Base-by-base conservation (phyloP, 1,140 invertebrate genomes). In the Heliconius congener region DNA sequence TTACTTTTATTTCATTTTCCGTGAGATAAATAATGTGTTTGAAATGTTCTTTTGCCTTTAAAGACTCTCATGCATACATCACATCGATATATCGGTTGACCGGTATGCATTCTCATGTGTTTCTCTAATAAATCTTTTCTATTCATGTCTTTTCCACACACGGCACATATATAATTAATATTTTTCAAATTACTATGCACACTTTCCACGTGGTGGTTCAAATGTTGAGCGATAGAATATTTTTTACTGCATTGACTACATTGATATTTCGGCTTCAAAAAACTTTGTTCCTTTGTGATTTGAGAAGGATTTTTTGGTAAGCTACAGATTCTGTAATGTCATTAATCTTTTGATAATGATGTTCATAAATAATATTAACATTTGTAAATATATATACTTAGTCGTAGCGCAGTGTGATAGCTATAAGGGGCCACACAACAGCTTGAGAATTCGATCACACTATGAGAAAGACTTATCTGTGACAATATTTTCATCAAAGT, bases 51-150 rank as follows among this genome's bases (percentile, higher is more conserved):
- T 73, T 83, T 85, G 9, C 83, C 84, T 81, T 88, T 90, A 72
- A 87, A 90, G 72, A 83, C 79, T 50, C 86, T 77, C 74, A 84
- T 77, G 46, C 87, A 90, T 6, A 86, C 84, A 34, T 88, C 81
- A 37, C 87, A 90, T 13, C 83, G 86, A 71, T 87, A 88, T 30
- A 87, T 81, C 3, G 82, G 82, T 42, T 86, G 84, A 18, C 85
- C 85, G 0, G 83, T 86, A 23, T 90, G 86, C 23, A 74, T 76
- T 9, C 82, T 73, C 76, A 83, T 82, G 52, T 89, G 85, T 55
- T 81, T 84, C 9, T 87, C 84, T 8, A 90, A 73, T 19, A 82
- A 71, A 5, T 87, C 86, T 9, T 83, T 73, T 1, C 84, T 85
- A 73, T 85, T 86, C 23, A 89, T 37, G 70, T 87, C 81, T 46